A percentile compares a stretch with the other conserved stretches of the same genome.
These are phyloP conservation scores for Conomelus anceps DNA, from an alignment of 2,888 invertebrate species.

Conservation along the genomic window DNA sequence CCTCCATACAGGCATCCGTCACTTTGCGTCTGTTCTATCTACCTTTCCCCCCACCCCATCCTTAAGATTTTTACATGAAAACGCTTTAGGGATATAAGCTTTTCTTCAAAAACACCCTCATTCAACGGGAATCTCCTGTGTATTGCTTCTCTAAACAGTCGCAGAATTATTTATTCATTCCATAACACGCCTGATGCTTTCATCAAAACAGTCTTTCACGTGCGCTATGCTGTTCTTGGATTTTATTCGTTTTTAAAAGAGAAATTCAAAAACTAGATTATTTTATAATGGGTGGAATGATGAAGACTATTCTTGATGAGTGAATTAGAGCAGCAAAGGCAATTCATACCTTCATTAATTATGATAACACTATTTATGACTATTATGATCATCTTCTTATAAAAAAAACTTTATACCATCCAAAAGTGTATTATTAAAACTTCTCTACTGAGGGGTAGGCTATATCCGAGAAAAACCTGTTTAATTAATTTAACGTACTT, in stretches of 20 bases:
- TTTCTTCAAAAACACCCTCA: neutral
- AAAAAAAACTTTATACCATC: too few species aligned
- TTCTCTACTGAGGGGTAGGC: too few species aligned
- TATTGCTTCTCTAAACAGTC: neutral
- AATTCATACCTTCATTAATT: too few species aligned
- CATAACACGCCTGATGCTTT: neutral
- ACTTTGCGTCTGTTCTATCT: neutral
- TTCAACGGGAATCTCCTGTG: neutral
- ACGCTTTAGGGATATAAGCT: neutral
- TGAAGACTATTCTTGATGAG: too few species aligned
- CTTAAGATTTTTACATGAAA: neutral
- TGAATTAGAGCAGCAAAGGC: too few species aligned
- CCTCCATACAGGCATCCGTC: neutral
- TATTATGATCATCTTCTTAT: too few species aligned
- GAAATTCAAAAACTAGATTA: neutral
- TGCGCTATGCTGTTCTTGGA: neutral
- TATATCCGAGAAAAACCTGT: too few species aligned
- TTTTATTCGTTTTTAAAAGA: neutral
- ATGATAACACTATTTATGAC: too few species aligned
- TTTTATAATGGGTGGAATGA: too few species aligned
- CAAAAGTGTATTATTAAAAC: too few species aligned
- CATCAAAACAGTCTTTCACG: neutral
- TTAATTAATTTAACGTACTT: too few species aligned
- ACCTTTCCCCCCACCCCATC: neutral
- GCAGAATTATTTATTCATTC: neutral